Evolutionary conservation across 2,797 vertebrate species (phyloP), one percentile per base, ranked within the genome.

Genomic region (Falco biarmicus): DNA sequence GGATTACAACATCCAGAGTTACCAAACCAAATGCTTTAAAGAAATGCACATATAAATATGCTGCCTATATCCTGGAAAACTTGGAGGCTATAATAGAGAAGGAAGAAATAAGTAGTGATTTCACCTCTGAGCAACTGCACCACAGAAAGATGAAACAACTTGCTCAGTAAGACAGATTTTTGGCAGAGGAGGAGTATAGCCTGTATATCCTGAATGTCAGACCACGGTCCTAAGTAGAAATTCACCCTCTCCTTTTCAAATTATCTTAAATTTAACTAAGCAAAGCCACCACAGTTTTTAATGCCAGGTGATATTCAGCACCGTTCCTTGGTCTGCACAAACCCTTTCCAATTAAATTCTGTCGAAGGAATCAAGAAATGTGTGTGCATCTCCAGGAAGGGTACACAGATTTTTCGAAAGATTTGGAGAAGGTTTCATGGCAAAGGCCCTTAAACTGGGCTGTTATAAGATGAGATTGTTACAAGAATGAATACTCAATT

Each of bases 61-160:
- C 34, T 70, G 9, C 5, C 10, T 11, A 57, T 81, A 2, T 25
- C 39, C n/a, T 80, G 41, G 37, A 70, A 74, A 61, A 28, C 20
- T 86, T 41, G 78, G 69, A 84, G 73, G 22, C 6, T 73, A 57
- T 34, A 69, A 81, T 12, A 89, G 45, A 74, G 47, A 78, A 66
- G 31, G 32, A 71, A 93, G 45, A 56, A 96, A 70, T 43, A 57
- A 63, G n/a, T 60, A 89, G 76, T 61, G 39, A 76, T 60, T 82
- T 29, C 10, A 65, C 34, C 73, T 50, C 66, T 15, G 56, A 89
- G 65, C 51, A 96, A 60, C 31, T 48, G 19, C 70, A 31, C n/a
- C 48, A 65, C 32, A 68, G 31, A 51, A 87, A 60, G 79, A 77
- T 32, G 57, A 93, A 95, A 68, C 18, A 74, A 64, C 32, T 90